Evolutionary conservation across 2,888 invertebrate species (phyloP).

Genomic region (Spatulosminthurus flaviceps): DNA sequence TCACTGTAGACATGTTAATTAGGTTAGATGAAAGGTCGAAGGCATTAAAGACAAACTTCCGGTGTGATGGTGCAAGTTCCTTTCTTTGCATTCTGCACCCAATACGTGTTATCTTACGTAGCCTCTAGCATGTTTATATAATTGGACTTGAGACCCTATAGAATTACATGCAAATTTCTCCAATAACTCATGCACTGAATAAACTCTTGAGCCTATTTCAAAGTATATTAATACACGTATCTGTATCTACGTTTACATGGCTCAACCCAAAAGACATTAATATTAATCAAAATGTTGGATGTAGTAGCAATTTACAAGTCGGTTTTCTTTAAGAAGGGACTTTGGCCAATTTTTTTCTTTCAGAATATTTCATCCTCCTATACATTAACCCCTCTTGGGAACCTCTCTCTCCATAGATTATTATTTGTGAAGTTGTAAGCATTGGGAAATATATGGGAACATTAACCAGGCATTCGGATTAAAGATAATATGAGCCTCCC

Average conservation of each 20-base stretch:
- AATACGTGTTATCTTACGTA: too few species aligned
- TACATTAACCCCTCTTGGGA: not conserved
- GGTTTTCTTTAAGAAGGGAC: too few species aligned
- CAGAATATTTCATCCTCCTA: too few species aligned
- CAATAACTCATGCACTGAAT: not conserved
- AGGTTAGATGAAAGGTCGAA: conserved; percentile 30
- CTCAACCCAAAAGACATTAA: too few species aligned
- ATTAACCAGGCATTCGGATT: not conserved
- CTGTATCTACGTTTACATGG: too few species aligned
- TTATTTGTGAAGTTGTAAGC: too few species aligned
- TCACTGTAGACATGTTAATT: conserved; percentile 20
- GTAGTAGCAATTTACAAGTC: too few species aligned
- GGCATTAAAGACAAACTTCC: conserved; percentile 23
- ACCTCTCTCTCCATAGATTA: not conserved
- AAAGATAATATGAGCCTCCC: not conserved
- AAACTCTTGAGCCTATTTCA: not conserved
- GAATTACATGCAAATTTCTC: conserved; percentile 20
- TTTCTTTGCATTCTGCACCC: not conserved
- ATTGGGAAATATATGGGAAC: too few species aligned
- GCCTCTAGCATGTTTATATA: not conserved
- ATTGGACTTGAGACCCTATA: not conserved
- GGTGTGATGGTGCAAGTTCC: conserved; percentile 19
- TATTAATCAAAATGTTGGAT: too few species aligned
- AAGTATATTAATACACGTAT: too few species aligned
- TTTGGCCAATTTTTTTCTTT: too few species aligned